Base-by-base conservation (phyloP, 2,888 invertebrate species). In the Caradrina kadenii region DNA sequence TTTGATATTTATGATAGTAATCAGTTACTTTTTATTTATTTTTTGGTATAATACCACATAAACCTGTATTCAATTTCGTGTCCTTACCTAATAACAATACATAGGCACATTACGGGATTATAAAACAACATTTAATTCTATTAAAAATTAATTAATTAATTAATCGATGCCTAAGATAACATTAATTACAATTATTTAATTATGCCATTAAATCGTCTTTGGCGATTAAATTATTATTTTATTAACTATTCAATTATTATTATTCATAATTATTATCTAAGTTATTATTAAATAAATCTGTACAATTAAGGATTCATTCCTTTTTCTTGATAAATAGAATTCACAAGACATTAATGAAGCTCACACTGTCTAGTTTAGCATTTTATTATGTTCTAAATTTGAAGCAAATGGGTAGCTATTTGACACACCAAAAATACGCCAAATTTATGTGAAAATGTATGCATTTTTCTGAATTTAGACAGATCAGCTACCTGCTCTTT, bases 61-160 rank as follows among this genome's bases (percentile, higher is more conserved):
- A 11, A 52, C 65, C 6, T 63, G 77, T 56, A 80, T 76, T 80
- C 62, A 76, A 11, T 56, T 80, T 63, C 60, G 55, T 45, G 35
- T 65, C 62, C n/a, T 55, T 21, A 66, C 56, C 61, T 69, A 67
- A 73, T 77, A 79, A 73, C 63, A 82, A 79, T 81, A 85, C 81
- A 77, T 81, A 86, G 86, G 86, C 86, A 86, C 86, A 82, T 87
- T 86, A 77, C 80, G 86, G 87, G 84, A 75, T 82, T 84, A 77
- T 65, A 70, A 84, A 84, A 77, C 59, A 81, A 86, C 31, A 68
- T 70, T 71, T 80, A 64, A 84, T 54, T 49, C 76, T 81, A 85
- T 58, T 35, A 76, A 79, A 48, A 65, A 63, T 72, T 68, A 65
- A 55, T 49, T 68, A 65, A 55, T 49, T 74, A 69, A 73, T 74